Evolutionary conservation across 2,113 vertebrate species (phyloP), one percentile per base, ranked within the genome.

Genomic region (Camelus bactrianus): DNA sequence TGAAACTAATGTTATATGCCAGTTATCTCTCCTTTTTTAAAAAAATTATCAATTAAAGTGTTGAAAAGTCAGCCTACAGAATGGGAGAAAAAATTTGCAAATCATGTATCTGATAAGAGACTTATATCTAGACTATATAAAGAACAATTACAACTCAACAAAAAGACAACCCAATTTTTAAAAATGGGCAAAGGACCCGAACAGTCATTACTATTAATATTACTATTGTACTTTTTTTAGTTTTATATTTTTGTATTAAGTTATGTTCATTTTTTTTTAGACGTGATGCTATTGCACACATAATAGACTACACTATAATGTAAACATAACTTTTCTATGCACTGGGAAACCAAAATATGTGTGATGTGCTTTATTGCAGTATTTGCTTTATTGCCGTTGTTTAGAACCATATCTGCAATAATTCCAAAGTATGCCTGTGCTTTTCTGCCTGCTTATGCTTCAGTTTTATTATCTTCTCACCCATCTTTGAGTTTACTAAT

Each of bases 381-480:
- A n/a, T 32, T 54, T 77, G 30, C 75, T n/a, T 77, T 54, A 22
- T n/a, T 54, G 32, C n/a, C 48, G 50, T 77, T 54, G 75, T 19
- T 77, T n/a, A 32, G 50, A 77, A 77, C 19, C 48, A 54, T 77
- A 77, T 6, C 19, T 77, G 75, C 6, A 24, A 19, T 54, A 14
- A 22, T 32, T 77, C 50, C 6, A 3, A 54, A 32, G 50, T 54
- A 54, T 77, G 22, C 19, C 75, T 77, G 54, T 42, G 17, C 22
- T 90, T 90, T 79, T 72, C 70, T 56, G 28, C 62, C 38, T 30
- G 35, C 38, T 73, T 38, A 24, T 67, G 11, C 12, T 67, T 87
- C 52, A n/a, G 32, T 85, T 79, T 96, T 85, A 30, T 65, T 95
- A 42, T 67, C 28, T 93, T 86, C 65, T 87, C 15, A 75, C n/a